These are phyloP conservation scores for Eutolmus rufibarbis DNA, from an alignment of 2,888 invertebrate species.

Conservation along the genomic window DNA sequence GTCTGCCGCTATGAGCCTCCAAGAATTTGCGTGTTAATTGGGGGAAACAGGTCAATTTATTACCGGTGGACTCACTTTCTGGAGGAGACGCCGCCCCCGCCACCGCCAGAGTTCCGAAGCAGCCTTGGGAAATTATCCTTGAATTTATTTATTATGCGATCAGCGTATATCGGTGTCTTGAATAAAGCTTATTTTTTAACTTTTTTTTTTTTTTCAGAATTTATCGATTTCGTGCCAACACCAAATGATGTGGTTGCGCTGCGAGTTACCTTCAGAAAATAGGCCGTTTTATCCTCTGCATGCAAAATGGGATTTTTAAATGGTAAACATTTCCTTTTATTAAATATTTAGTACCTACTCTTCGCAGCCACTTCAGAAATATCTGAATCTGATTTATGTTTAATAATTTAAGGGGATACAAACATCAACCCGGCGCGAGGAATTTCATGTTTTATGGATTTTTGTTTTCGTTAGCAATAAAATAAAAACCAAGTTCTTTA, in stretches of 20 bases:
- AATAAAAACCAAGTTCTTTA: too few species aligned
- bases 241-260: background rate
- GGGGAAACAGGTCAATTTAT: constrained; percentile 10
- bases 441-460: too few species aligned
- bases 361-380: background rate
- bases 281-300: background rate
- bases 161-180: background rate
- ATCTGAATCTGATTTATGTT: background rate
- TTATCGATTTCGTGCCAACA: background rate
- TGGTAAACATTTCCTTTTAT: background rate
- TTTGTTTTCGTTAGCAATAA: too few species aligned
- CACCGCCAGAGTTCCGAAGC: background rate
- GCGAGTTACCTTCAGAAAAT: background rate
- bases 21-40: constrained; percentile 5
- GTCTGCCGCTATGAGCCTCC: background rate
- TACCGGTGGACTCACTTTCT: background rate
- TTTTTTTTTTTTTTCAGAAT: background rate
- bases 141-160: background rate
- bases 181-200: background rate
- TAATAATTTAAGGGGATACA: too few species aligned
- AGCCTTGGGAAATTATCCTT: background rate
- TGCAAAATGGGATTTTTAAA: background rate
- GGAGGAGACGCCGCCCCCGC: background rate
- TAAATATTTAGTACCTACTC: background rate
- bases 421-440: too few species aligned